These are phyloP conservation scores for Montipora capricornis DNA, from an alignment of 64 coral and sea anemone species.

Conservation along the genomic window DNA sequence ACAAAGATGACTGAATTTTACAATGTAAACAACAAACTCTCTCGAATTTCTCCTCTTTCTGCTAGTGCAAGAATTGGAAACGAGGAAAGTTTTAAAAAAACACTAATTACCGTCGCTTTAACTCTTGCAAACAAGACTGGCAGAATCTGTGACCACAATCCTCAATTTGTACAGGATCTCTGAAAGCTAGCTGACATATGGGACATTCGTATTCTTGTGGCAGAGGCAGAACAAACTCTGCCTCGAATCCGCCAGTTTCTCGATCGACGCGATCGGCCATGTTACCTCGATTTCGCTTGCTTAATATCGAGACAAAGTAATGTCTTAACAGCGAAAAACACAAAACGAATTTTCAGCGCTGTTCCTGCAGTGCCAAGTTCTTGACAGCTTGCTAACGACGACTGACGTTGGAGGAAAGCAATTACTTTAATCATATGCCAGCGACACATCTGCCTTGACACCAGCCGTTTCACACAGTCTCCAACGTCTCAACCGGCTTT, in stretches of 20 bases:
- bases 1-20: too few relatives aligned
- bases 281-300: neutral
- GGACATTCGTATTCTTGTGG: slow-evolving; percentile 98
- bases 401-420: neutral
- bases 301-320: too few relatives aligned
- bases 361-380: too few relatives aligned
- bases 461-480: neutral
- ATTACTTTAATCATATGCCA: neutral
- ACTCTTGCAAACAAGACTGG: slow-evolving; percentile 95
- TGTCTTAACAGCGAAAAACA: too few relatives aligned
- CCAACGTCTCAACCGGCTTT: neutral
- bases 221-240: slow-evolving; percentile 83
- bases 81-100: neutral
- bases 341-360: too few relatives aligned
- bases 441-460: slow-evolving; percentile 4
- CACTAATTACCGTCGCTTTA: slow-evolving; percentile 77
- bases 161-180: slow-evolving; percentile 97
- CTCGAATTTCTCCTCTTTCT: neutral
- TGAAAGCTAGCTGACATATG: slow-evolving; percentile 95
- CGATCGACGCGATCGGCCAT: slow-evolving; percentile 96
- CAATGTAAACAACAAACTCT: neutral
- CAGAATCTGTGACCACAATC: slow-evolving; percentile 98
- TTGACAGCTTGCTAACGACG: too few relatives aligned
- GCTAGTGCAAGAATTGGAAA: neutral
- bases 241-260: slow-evolving; percentile 91